Conservation (phyloP, 2,797 vertebrate genomes). For the Pitangus sulphuratus region DNA sequence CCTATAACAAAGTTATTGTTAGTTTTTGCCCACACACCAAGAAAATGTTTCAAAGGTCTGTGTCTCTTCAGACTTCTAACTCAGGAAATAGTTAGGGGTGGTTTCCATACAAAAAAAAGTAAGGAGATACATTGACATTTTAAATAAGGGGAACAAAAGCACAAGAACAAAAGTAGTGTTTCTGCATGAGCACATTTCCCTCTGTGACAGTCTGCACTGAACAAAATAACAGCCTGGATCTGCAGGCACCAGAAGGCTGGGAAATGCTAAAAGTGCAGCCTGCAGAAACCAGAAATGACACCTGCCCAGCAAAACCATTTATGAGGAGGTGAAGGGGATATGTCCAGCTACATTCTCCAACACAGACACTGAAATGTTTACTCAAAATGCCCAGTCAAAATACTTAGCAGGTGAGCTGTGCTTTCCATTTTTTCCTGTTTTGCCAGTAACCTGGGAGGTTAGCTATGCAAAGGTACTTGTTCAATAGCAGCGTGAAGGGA, state of each 20-base stretch:
- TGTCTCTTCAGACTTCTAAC: conserved; percentile 23
- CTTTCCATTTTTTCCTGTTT: not conserved
- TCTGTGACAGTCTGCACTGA: not conserved
- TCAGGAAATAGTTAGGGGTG: not conserved
- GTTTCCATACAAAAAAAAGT: not conserved
- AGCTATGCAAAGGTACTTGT: not conserved
- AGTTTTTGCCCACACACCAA: conserved; percentile 35
- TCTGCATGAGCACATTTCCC: not conserved
- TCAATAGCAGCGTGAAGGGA: not conserved
- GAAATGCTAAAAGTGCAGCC: not conserved
- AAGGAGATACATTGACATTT: not conserved
- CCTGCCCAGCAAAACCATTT: not conserved
- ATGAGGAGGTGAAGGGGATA: not conserved
- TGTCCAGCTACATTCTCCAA: not conserved
- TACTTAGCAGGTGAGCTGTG: not conserved
- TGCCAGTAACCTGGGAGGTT: not conserved
- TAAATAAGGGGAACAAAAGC: not conserved
- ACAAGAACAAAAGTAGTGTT: not conserved
- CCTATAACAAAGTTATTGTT: not conserved
- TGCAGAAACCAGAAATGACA: not conserved
- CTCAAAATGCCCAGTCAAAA: not conserved
- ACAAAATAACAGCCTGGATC: not conserved
- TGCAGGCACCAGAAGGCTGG: not conserved
- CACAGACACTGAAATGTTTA: not conserved
- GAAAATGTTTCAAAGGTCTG: conserved; percentile 12